Base-by-base conservation (phyloP, 1,140 invertebrate species). In the Odontomachus brunneus region DNA sequence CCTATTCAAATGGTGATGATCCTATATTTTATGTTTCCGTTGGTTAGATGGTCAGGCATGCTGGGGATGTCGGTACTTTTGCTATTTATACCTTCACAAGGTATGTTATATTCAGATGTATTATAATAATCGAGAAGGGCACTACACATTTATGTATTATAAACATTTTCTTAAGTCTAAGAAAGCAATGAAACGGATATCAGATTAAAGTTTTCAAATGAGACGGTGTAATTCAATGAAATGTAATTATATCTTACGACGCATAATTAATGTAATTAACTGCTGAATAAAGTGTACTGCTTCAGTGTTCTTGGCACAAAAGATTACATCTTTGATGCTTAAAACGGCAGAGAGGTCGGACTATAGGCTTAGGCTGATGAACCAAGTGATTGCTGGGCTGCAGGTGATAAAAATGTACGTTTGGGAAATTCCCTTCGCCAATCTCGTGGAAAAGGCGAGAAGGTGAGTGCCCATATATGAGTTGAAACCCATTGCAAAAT, bases 321-420 rank as follows among this genome's bases (percentile, higher is more conserved):
- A 96, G 69, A 96, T 96, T 0, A 96, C 97, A 0, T 94, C 94
- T 63, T 95, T 96, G 29, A 95, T 97, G 82, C 89, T 96, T 63
- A 94, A 95, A 86, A 97, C 96, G n/a, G 97, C 97, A 0, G 83
- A 95, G 5, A 95, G 95, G 84, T 98, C 98, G 0, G 98, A 99
- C 91, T 96, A 98, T 89, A 95, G 98, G 82, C 96, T 99, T 0
- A 95, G 96, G 65, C 92, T 98, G 66, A 98, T 98, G 97, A 98
- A 97, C 90, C 98, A 99, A 94, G 97, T 99, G n/a, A 96, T 99
- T 24, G 95, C 96, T 62, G 98, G 97, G 0, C 98, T 99, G 88
- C 96, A 98, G 92, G 96, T 98, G 0, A 98, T 99, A 29, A 99
- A 98, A 94, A 98, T 98, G 97, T 98, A 98, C 87, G 96, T 97